Evolutionary conservation across 2,797 vertebrate genomes (phyloP), one percentile per base, ranked within the genome.

Genomic region (Smutsia gigantea): DNA sequence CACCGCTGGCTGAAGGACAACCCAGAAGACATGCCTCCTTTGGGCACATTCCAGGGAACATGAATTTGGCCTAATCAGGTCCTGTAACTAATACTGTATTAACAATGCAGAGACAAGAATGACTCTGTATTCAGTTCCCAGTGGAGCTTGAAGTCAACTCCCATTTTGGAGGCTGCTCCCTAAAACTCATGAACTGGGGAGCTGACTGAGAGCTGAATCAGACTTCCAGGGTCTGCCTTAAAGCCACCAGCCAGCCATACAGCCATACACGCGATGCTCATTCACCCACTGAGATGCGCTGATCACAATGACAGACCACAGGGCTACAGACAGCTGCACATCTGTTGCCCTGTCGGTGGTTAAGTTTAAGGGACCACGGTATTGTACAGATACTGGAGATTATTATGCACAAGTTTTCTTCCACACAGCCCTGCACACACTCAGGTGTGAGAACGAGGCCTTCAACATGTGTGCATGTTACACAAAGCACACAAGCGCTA

Each of bases 221-320:
- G 78, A 69, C 59, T 18, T 17, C 57, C 4, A 27, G 39, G 15
- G 17, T 59, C 39, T 31, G 57, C 75, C 68, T 10, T 1, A 37
- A 27, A 34, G 53, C 1, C 31, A 46, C 1, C 34, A 7, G 7
- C 25, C 21, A 0, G 7, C 25, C 21, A 0, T 0, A 5, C 4
- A n/a, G 12, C n/a, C 61, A 8, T 0, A 27, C 15, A 18, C 34
- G 1, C 0, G 2, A 4, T 0, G 11, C 5, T 4, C 74, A 0
- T 11, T 1, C 0, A 11, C 1, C 25, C 25, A 6, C 14, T 2
- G 0, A 42, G 29, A 0, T 0, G 3, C 0, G 21, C 13, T 25
- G 3, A 4, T 0, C 14, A 15, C 15, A 0, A 7, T 4, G 34
- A 23, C 8, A 5, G 0, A 4, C 42, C 8, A 1, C n/a, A 2